phyloP scores from a whole-genome alignment of 2,888 invertebrate genomes.

The Rotaria magnacalcarata region DNA sequence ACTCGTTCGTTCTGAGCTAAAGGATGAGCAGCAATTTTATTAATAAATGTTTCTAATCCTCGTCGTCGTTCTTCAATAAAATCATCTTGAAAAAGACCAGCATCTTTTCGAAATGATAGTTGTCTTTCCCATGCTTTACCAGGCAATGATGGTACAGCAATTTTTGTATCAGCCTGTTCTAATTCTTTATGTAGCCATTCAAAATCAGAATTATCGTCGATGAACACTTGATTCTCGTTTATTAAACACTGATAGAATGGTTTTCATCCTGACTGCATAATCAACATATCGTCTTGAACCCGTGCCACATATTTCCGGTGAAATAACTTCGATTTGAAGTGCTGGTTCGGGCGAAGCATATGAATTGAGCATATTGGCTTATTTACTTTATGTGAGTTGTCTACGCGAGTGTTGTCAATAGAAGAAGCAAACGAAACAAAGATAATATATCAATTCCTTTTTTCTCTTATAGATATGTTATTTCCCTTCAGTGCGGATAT shows the following conservation, averaged over 20 bases:
- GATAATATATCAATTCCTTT: background rate
- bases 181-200: slow-evolving; percentile 98
- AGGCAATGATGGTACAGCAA: slow-evolving; percentile 93
- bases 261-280: slow-evolving; percentile 99
- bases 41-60: slow-evolving; percentile 91
- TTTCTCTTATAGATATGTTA: background rate
- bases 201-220: slow-evolving; percentile 96
- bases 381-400: background rate
- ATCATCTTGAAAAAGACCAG: slow-evolving; percentile 97
- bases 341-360: background rate
- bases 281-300: slow-evolving; percentile 97
- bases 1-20: slow-evolving; percentile 96
- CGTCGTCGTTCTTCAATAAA: slow-evolving; percentile 97
- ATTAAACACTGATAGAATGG: slow-evolving; percentile 97
- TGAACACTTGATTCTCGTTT: slow-evolving; percentile 95
- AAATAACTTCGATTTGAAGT: slow-evolving; percentile 86
- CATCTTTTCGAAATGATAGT: slow-evolving; percentile 93
- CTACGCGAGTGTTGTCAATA: background rate
- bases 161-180: slow-evolving; percentile 84
- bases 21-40: slow-evolving; percentile 98
- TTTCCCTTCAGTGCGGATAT: background rate
- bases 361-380: background rate
- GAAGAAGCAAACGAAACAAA: background rate
- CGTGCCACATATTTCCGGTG: slow-evolving; percentile 93
- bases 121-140: slow-evolving; percentile 97